These are phyloP conservation scores for Molothrus aeneus DNA, from an alignment of 2,797 vertebrate genomes.

Conservation along the genomic window DNA sequence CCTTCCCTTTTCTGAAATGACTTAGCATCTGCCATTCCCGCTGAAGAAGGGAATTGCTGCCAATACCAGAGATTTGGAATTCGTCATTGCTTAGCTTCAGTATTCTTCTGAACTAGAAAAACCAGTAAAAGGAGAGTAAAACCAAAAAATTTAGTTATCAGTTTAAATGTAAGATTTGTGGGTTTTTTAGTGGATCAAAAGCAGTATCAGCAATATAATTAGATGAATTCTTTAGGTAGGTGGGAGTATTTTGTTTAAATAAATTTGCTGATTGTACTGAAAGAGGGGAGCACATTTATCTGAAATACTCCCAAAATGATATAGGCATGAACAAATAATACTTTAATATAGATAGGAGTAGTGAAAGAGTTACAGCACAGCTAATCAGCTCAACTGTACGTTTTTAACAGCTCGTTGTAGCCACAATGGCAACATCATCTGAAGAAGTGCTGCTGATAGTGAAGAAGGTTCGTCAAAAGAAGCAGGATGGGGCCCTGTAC, in stretches of 20 bases:
- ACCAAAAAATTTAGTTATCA: not conserved
- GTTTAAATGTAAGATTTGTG: not conserved
- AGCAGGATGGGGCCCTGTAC: constrained; percentile 97
- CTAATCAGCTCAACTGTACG: not conserved
- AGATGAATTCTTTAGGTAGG: not conserved
- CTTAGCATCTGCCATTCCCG: constrained; percentile 13
- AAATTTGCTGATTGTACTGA: not conserved
- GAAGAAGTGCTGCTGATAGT: constrained; percentile 97
- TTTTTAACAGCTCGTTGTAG: constrained; percentile 48
- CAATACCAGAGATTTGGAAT: not conserved
- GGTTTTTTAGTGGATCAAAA: not conserved
- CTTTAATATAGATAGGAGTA: not conserved
- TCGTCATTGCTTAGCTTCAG: not conserved
- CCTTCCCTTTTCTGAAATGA: not conserved
- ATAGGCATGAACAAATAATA: not conserved
- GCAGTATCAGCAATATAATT: not conserved
- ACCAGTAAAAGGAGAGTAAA: not conserved
- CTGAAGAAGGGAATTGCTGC: not conserved
- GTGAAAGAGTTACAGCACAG: not conserved
- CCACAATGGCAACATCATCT: constrained; percentile 92
- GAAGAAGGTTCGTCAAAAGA: constrained; percentile 96
- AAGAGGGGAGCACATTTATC: not conserved
- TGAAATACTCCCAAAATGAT: not conserved
- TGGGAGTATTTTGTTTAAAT: not conserved
- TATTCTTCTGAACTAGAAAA: not conserved